Percentiles rank a stretch among this genome's conserved stretches.
Conservation (phyloP, 2,113 vertebrate genomes). For the Pachypanchax playfairii region DNA sequence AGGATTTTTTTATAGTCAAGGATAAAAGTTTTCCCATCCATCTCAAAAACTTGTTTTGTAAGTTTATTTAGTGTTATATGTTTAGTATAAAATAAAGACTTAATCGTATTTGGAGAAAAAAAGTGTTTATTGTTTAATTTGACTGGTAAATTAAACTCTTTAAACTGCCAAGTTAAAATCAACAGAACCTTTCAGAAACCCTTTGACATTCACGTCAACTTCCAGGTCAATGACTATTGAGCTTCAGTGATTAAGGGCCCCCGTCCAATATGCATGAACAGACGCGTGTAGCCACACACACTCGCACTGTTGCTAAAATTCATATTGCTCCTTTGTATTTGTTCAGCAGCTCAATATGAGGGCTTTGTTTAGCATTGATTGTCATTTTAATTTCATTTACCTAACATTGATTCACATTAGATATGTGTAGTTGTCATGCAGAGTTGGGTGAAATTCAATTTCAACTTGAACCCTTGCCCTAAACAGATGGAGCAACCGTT, state of each 20-base stretch:
- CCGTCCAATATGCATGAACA: constrained; percentile 67
- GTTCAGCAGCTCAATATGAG: constrained; percentile 68
- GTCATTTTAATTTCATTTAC: constrained; percentile 76
- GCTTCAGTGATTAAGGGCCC: constrained; percentile 72
- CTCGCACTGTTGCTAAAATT: constrained; percentile 56
- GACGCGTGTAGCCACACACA: constrained; percentile 60
- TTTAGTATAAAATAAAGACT: too few species aligned
- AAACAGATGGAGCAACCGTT: constrained; percentile 73
- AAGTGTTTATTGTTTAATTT: constrained; percentile 39
- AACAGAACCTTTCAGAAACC: constrained; percentile 67
- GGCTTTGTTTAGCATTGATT: constrained; percentile 74
- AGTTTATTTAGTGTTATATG: not conserved
- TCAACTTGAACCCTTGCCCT: constrained; percentile 61
- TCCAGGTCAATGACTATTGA: constrained; percentile 79
- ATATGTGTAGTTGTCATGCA: constrained; percentile 76
- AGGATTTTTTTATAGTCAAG: too few species aligned
- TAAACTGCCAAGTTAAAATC: constrained; percentile 59
- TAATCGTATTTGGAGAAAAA: constrained; percentile 30
- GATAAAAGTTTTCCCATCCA: not conserved
- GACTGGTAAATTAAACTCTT: constrained; percentile 32
- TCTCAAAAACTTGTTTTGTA: not conserved
- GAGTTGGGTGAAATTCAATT: constrained; percentile 70
- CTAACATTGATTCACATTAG: constrained; percentile 74
- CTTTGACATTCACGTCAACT: constrained; percentile 75
- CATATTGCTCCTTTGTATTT: constrained; percentile 74